These are phyloP conservation scores for Felis catus DNA, from an alignment of 2,113 vertebrate genomes.

Conservation along the genomic window DNA sequence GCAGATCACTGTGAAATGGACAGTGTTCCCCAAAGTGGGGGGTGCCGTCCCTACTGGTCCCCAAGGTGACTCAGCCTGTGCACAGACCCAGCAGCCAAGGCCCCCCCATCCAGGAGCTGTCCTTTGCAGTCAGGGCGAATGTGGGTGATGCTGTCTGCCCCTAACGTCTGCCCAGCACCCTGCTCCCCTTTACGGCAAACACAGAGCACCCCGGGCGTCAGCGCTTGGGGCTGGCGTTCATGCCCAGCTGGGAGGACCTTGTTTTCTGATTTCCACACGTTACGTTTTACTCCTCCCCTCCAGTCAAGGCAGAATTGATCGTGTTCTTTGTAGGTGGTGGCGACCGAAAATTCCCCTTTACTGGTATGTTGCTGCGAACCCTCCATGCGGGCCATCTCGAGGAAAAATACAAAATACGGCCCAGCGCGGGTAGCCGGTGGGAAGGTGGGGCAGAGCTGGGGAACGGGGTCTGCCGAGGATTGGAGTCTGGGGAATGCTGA, in stretches of 20 bases:
- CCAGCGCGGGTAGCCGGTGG: fast-evolving
- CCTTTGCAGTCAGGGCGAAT: fast-evolving
- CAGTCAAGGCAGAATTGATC: not conserved
- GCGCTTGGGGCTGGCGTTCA: not conserved
- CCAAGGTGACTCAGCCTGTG: not conserved
- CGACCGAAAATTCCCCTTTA: not conserved
- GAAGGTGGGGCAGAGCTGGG: not conserved
- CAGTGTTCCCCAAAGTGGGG: not conserved
- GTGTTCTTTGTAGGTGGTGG: not conserved
- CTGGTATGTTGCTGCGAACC: not conserved
- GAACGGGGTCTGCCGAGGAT: not conserved
- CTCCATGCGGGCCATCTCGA: not conserved
- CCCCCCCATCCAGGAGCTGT: fast-evolving
- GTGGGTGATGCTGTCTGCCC: not conserved
- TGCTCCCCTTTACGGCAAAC: not conserved
- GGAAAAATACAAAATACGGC: not conserved
- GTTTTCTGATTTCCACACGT: fast-evolving
- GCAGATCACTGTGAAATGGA: not conserved
- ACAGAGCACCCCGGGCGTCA: fast-evolving
- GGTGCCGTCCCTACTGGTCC: fast-evolving
- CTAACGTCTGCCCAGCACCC: fast-evolving
- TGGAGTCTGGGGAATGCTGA: not conserved
- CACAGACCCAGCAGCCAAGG: not conserved
- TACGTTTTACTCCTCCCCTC: not conserved
- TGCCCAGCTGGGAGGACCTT: not conserved